Conservation (phyloP, 2,888 invertebrate genomes). For the Sepioteuthis lessoniana region DNA sequence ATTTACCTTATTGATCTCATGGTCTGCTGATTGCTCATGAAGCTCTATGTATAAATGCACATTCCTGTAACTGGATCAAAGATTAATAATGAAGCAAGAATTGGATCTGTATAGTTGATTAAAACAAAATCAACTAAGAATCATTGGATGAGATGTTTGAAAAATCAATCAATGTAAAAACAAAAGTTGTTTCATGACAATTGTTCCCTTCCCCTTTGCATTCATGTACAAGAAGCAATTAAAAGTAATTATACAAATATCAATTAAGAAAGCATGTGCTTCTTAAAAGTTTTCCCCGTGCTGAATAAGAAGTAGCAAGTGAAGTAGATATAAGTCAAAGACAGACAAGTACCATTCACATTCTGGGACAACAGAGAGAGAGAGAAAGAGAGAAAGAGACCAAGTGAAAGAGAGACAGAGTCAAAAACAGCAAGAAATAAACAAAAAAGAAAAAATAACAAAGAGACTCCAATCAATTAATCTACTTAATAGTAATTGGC, state of each 20-base stretch:
- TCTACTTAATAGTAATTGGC: slow-evolving; percentile 33
- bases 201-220: background rate
- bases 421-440: background rate
- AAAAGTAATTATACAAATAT: slow-evolving; percentile 16
- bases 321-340: background rate
- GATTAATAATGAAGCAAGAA: background rate
- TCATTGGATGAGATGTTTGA: background rate
- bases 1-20: background rate
- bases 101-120: background rate
- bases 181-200: background rate
- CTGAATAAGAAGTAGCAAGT: background rate
- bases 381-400: background rate
- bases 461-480: background rate
- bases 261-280: slow-evolving; percentile 20
- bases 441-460: too few relatives aligned
- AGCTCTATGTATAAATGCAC: background rate
- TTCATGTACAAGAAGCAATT: background rate
- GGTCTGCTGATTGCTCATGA: background rate
- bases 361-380: background rate
- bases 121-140: background rate
- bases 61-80: background rate
- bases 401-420: background rate
- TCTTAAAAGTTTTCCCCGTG: background rate
- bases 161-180: background rate
- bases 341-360: background rate